A percentile compares a stretch with the other conserved stretches of the same genome.
Conservation (phyloP, 2,113 vertebrate species). For the Alaudala cheleensis region DNA sequence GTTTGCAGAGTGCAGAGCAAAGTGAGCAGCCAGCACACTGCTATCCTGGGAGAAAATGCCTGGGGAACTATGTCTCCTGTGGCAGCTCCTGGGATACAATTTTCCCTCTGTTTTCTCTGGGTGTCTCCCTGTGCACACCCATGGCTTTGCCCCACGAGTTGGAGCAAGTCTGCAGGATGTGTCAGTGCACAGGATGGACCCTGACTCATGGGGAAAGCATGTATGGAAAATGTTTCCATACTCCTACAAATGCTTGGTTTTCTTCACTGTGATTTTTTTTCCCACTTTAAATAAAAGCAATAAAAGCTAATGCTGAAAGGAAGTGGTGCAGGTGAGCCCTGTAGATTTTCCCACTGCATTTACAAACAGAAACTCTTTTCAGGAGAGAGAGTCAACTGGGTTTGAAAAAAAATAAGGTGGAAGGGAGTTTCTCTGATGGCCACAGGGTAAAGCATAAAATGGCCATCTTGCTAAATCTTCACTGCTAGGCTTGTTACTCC, state of each 20-base stretch:
- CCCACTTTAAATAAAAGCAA: background rate
- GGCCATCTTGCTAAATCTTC: background rate
- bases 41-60: background rate
- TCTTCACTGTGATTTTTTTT: background rate
- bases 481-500: background rate
- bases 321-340: background rate
- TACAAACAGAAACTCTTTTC: background rate
- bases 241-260: background rate
- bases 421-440: background rate
- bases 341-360: background rate
- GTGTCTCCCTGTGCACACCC: background rate
- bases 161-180: conserved; percentile 22
- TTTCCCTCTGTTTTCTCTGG: background rate
- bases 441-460: background rate
- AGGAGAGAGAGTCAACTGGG: background rate
- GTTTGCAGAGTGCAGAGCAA: background rate
- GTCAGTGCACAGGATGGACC: conserved; percentile 26
- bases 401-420: background rate
- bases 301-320: conserved; percentile 23
- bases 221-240: background rate
- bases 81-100: background rate
- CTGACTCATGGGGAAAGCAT: conserved; percentile 39
- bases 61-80: accelerated
- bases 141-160: conserved; percentile 1
- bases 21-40: background rate